Percentiles rank a stretch among this genome's conserved stretches.
Evolutionary conservation across 2,888 invertebrate species (phyloP).

Genomic region (Acrobasis repandana): DNA sequence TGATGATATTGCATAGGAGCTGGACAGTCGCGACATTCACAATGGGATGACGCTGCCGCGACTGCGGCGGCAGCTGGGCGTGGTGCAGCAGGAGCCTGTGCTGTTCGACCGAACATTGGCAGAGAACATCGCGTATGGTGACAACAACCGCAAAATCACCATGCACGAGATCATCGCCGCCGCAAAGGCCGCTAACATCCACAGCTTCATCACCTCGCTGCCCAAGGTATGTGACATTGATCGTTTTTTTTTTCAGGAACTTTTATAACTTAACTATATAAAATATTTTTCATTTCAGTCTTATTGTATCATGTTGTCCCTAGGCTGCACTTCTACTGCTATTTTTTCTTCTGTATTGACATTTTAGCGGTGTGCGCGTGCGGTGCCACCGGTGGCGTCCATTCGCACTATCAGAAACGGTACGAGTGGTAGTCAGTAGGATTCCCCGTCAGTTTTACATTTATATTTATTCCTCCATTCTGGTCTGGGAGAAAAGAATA

Average conservation of each 20-base stretch:
- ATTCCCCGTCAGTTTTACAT: too few species aligned
- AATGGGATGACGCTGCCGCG: constrained; percentile 84
- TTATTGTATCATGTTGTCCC: too few species aligned
- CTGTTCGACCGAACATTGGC: constrained; percentile 91
- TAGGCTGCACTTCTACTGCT: too few species aligned
- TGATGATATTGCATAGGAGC: constrained; percentile 61
- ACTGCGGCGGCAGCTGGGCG: constrained; percentile 88
- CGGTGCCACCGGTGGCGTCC: too few species aligned
- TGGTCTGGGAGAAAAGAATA: too few species aligned
- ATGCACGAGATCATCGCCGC: constrained; percentile 89
- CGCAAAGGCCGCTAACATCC: constrained; percentile 90
- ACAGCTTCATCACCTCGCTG: constrained; percentile 87
- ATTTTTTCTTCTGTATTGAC: too few species aligned
- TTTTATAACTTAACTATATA: too few species aligned
- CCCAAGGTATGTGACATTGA: constrained; percentile 77
- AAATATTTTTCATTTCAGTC: too few species aligned
- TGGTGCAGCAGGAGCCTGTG: constrained; percentile 93
- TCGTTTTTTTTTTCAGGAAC: background rate
- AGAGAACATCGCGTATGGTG: constrained; percentile 94
- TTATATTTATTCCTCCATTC: too few species aligned
- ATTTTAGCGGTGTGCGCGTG: too few species aligned
- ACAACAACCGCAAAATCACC: constrained; percentile 85
- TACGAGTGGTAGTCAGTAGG: too few species aligned
- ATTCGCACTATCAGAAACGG: too few species aligned
- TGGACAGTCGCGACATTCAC: constrained; percentile 83